Conservation (phyloP, 2,797 vertebrate genomes). For the Masticophis lateralis region DNA sequence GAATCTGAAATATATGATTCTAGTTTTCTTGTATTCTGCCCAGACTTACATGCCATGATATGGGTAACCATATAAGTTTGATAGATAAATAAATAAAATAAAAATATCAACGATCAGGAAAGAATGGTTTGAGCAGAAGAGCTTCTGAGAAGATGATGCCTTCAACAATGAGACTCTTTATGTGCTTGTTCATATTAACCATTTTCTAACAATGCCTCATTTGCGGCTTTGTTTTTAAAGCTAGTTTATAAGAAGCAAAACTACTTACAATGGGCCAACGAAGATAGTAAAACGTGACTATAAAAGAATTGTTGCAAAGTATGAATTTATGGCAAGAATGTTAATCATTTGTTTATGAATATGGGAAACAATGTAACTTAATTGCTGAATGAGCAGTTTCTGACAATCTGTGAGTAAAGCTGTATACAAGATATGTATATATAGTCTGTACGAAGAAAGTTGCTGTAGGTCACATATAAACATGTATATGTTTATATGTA, state of each 20-base stretch:
- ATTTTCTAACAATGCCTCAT: slow-evolving; percentile 69
- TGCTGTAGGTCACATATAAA: neutral
- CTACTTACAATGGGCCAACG: slow-evolving; percentile 69
- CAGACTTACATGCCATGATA: neutral
- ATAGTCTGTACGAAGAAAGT: slow-evolving; percentile 35
- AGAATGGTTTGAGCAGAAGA: neutral
- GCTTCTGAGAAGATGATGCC: slow-evolving; percentile 21
- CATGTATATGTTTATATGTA: neutral
- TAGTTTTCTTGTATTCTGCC: neutral
- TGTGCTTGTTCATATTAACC: slow-evolving; percentile 60
- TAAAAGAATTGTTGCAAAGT: slow-evolving; percentile 70
- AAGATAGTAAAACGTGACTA: slow-evolving; percentile 74
- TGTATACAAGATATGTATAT: slow-evolving; percentile 52
- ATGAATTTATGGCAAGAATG: slow-evolving; percentile 80
- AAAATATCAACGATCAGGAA: neutral
- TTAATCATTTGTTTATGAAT: slow-evolving; percentile 82
- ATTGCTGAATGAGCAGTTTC: slow-evolving; percentile 73
- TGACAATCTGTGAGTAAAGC: slow-evolving; percentile 16
- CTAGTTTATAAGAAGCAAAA: slow-evolving; percentile 66
- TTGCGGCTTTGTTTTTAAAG: slow-evolving; percentile 71
- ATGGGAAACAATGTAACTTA: slow-evolving; percentile 68
- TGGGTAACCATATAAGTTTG: neutral
- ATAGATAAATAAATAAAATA: neutral
- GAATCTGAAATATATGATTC: neutral
- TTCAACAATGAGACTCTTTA: slow-evolving; percentile 64